phyloP scores from a whole-genome alignment of 2,888 invertebrate genomes.

The Eupithecia inturbata region DNA sequence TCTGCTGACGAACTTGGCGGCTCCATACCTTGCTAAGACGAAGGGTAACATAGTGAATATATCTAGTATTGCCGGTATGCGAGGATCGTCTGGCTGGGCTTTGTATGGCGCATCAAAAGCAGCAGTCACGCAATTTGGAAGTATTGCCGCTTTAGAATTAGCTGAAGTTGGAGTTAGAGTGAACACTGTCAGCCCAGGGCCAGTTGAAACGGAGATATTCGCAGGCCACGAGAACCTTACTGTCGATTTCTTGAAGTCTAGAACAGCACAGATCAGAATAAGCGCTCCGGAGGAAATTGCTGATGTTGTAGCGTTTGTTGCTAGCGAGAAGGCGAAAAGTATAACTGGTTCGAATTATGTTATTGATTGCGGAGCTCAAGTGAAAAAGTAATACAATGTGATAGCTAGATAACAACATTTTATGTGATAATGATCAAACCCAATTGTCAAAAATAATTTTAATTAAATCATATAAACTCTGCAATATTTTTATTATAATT shows the following conservation, averaged over 20 bases:
- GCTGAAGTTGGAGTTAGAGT: conserved; percentile 85
- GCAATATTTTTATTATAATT: background rate
- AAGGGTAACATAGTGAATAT: conserved; percentile 62
- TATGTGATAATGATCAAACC: background rate
- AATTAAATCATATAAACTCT: background rate
- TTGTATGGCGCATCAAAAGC: conserved; percentile 88
- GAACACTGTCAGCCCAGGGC: conserved; percentile 89
- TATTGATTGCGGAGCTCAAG: conserved; percentile 66
- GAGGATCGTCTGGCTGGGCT: conserved; percentile 3
- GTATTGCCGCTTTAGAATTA: conserved; percentile 86
- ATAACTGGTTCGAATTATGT: conserved; percentile 43
- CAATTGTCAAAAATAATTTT: background rate
- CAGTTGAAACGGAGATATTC: conserved; percentile 73
- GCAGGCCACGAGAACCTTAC: conserved; percentile 4
- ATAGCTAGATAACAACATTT: too few relatives aligned
- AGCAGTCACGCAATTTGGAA: conserved; percentile 89
- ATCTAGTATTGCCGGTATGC: conserved; percentile 51
- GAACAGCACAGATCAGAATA: conserved; percentile 30
- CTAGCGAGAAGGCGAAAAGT: conserved; percentile 37
- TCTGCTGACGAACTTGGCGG: conserved; percentile 50
- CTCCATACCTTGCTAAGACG: conserved; percentile 52
- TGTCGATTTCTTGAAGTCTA: conserved; percentile 21
- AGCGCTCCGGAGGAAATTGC: conserved; percentile 37
- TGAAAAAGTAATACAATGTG: conserved; percentile 13
- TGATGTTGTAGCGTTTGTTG: conserved; percentile 35